A percentile compares a stretch with the other conserved stretches of the same genome.
phyloP scores from a whole-genome alignment of 2,797 vertebrate species.

The Falco cherrug region DNA sequence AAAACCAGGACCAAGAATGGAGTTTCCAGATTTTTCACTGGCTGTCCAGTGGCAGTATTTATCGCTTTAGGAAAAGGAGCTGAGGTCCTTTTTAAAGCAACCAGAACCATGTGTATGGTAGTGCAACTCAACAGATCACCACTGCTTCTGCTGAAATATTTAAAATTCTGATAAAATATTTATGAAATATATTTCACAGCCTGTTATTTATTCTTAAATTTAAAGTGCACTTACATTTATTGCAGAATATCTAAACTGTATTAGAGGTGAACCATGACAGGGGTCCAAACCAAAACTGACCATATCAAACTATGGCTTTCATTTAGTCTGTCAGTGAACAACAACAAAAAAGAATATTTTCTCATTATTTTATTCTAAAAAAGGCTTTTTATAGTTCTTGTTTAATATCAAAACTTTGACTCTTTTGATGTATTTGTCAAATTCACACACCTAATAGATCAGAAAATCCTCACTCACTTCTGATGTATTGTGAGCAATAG shows the following conservation, averaged over 20 bases:
- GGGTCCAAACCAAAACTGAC: not conserved
- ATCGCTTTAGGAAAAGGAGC: not conserved
- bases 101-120: not conserved
- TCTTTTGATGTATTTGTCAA: not conserved
- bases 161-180: not conserved
- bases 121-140: not conserved
- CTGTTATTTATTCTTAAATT: slow-evolving; percentile 21
- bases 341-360: not conserved
- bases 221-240: slow-evolving; percentile 9
- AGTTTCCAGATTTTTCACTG: slow-evolving; percentile 13
- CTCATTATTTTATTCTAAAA: not conserved
- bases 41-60: not conserved
- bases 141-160: slow-evolving; percentile 12
- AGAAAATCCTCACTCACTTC: not conserved
- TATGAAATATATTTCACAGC: not conserved
- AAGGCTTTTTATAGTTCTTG: not conserved
- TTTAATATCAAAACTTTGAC: not conserved
- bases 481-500: not conserved
- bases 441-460: not conserved
- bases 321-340: not conserved
- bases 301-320: not conserved
- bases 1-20: slow-evolving; percentile 6
- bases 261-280: not conserved
- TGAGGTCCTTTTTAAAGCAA: slow-evolving; percentile 33
- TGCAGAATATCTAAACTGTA: not conserved